Evolutionary conservation across 2,888 invertebrate genomes (phyloP).

Genomic region (Coremacera marginata): DNA sequence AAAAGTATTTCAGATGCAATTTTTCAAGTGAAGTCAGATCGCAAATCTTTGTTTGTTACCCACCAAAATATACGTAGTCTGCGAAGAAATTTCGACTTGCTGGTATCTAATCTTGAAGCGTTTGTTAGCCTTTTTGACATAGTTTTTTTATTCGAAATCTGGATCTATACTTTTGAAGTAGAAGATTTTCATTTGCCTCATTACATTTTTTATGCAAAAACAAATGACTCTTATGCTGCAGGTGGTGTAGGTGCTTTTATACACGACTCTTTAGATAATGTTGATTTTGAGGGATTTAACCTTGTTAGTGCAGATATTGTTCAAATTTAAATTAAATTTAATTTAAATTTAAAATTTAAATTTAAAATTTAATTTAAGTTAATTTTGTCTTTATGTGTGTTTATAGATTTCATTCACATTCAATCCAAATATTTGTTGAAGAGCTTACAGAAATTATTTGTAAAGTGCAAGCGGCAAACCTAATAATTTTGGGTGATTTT

Average conservation of each 20-base stretch:
- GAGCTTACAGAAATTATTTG: background rate
- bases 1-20: background rate
- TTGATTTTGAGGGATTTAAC: background rate
- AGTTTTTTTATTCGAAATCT: conserved; percentile 3
- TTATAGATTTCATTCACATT: background rate
- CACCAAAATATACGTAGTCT: background rate
- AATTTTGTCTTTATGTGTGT: background rate
- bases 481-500: background rate
- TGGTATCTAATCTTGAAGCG: conserved; percentile 1
- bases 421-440: background rate
- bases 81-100: conserved; percentile 3
- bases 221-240: conserved; percentile 5
- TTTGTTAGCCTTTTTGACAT: background rate
- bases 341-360: no score
- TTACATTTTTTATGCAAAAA: background rate
- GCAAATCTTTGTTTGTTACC: background rate
- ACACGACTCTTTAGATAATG: no score
- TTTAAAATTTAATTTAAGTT: no score
- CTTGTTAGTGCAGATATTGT: conserved; percentile 1
- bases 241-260: no score
- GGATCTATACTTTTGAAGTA: background rate
- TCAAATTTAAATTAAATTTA: no score
- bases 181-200: conserved; percentile 9
- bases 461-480: background rate
- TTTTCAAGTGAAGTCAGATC: background rate